Base-by-base conservation (phyloP, 2,797 vertebrate genomes). In the Geotrypetes seraphini region DNA sequence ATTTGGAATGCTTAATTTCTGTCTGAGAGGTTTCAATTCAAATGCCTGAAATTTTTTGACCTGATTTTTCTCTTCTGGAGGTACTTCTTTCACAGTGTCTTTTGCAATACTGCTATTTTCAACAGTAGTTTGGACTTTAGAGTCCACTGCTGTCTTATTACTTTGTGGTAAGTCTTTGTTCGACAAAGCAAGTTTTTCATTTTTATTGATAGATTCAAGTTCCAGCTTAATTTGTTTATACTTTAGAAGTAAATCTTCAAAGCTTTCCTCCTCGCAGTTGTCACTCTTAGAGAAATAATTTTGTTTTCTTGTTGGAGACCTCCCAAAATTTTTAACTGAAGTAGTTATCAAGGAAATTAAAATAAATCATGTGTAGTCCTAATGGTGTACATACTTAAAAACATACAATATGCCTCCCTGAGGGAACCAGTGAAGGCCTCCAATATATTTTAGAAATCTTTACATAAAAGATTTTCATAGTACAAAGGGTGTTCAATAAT, bases 181-280 rank as follows among this genome's bases (percentile, higher is more conserved):
- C 66, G 79, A 87, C 49, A 93, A 74, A 24, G 88, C 89, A 51
- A 83, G 79, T 39, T 83, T 90, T 71, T 98, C 95, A 72, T 96
- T 89, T 43, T 95, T 97, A 22, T 86, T 89, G 65, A 99, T 96
- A 48, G 84, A 90, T 43, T 99, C 95, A 34, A 99, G 85, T 65
- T 99, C 92, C 43, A 94, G 74, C 16, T 97, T 93, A 55, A 99
- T 99, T 71, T 97, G 91, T 44, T 91, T 92, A 54, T 99, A 97
- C 54, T 96, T 97, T 57, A 85, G 69, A 41, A 99, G 85, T 24
- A 99, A 66, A 53, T 92, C 92, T 71, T 99, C 95, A 39, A 99
- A 99, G 57, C 88, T 95, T 76, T 99, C 95, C 26, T 95, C 89
- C 30, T 75, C 65, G 22, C 70, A 74, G 42, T 55, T 82, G 25